Percentiles rank a stretch among this genome's conserved stretches.
Conservation (phyloP, 2,888 invertebrate species). For the Leptodirus hochenwartii region DNA sequence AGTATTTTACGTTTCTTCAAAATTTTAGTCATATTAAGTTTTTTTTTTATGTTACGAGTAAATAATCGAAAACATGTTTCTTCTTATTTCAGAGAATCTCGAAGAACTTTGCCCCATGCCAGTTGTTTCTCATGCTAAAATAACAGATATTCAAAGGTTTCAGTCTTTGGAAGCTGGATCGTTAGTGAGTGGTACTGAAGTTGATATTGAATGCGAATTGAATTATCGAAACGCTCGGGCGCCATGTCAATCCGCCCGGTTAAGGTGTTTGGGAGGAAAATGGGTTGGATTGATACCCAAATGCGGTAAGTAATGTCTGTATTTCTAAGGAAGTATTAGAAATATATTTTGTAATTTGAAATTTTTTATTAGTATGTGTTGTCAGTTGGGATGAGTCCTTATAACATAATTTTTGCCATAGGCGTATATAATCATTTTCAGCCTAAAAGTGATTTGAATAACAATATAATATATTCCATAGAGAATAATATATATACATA, state of each 20-base stretch:
- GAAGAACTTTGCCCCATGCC: slow-evolving; percentile 7
- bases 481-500: too few relatives aligned
- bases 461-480: too few relatives aligned
- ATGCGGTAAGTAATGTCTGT: slow-evolving; percentile 24
- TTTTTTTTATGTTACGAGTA: not conserved
- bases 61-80: too few relatives aligned
- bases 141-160: slow-evolving; percentile 14
- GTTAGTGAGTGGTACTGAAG: slow-evolving; percentile 18
- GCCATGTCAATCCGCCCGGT: slow-evolving; percentile 21
- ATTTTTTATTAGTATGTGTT: too few relatives aligned
- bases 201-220: slow-evolving; percentile 22
- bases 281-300: slow-evolving; percentile 25
- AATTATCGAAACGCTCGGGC: slow-evolving; percentile 21
- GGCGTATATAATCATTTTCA: too few relatives aligned
- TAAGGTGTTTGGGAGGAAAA: slow-evolving; percentile 22
- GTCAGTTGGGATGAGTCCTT: too few relatives aligned
- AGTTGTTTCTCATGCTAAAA: slow-evolving; percentile 13
- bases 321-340: too few relatives aligned
- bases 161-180: slow-evolving; percentile 12
- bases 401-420: too few relatives aligned
- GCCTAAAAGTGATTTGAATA: too few relatives aligned
- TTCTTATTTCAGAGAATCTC: slow-evolving; percentile 1
- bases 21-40: too few relatives aligned
- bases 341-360: too few relatives aligned
- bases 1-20: too few relatives aligned